Evolutionary conservation across 2,888 invertebrate genomes (phyloP).

Genomic region (Neelides folsomi): DNA sequence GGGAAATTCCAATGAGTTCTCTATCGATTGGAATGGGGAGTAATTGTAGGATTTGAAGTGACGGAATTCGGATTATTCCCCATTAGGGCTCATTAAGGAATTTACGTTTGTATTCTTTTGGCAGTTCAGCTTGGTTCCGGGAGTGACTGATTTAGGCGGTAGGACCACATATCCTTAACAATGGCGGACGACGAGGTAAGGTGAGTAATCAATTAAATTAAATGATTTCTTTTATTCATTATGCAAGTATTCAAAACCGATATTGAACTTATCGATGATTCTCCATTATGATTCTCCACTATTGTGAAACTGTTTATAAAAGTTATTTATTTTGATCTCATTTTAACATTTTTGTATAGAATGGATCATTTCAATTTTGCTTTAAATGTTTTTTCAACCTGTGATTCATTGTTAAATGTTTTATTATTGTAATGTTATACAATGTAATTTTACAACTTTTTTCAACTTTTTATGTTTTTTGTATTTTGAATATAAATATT

Average conservation of each 20-base stretch:
- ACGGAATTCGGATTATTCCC: background rate
- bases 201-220: conserved; percentile 46
- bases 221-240: too few relatives aligned
- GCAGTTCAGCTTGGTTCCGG: conserved; percentile 23
- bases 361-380: too few relatives aligned
- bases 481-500: background rate
- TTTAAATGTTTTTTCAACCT: background rate
- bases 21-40: background rate
- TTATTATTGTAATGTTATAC: background rate
- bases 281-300: conserved; percentile 1
- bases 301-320: conserved; percentile 5
- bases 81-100: background rate
- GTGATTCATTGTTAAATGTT: background rate
- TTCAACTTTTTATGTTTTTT: background rate
- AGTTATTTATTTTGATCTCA: too few relatives aligned
- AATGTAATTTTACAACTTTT: background rate
- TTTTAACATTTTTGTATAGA: too few relatives aligned
- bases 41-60: background rate
- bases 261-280: background rate
- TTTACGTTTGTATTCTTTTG: conserved; percentile 6
- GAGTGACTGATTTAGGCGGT: conserved; percentile 12
- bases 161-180: conserved; percentile 37
- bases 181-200: conserved; percentile 94
- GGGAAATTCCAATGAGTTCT: background rate
- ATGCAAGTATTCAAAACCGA: background rate